Conservation (phyloP, 2,797 vertebrate genomes). For the Amphiprion clarkii region DNA sequence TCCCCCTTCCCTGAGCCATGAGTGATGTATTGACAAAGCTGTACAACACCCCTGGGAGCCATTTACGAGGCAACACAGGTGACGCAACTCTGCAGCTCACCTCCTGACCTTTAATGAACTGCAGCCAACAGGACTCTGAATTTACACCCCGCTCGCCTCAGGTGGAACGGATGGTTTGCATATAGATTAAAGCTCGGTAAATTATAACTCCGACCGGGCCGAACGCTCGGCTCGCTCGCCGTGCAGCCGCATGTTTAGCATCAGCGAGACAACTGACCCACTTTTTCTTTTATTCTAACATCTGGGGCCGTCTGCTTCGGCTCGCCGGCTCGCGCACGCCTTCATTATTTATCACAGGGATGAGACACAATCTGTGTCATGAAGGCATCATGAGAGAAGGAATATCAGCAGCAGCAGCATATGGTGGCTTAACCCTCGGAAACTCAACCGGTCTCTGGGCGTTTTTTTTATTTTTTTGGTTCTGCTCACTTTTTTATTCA, state of each 20-base stretch:
- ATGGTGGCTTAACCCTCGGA: neutral
- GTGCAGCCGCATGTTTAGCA: constrained; percentile 1
- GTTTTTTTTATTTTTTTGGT: too few species aligned
- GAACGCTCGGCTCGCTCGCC: constrained; percentile 2
- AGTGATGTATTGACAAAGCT: constrained; percentile 23
- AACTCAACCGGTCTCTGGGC: too few species aligned
- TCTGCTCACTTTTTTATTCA: too few species aligned
- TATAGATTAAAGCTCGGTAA: constrained; percentile 20
- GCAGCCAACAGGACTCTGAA: neutral
- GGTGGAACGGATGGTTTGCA: neutral
- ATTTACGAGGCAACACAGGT: constrained; percentile 22
- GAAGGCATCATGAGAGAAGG: constrained; percentile 38
- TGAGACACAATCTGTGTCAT: constrained; percentile 41
- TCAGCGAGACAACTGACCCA: constrained; percentile 70
- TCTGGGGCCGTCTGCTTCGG: constrained; percentile 65
- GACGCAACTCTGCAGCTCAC: constrained; percentile 21
- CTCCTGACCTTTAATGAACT: constrained; percentile 51
- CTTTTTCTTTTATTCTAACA: constrained; percentile 64
- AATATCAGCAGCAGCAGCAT: constrained; percentile 10
- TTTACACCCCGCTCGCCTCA: neutral
- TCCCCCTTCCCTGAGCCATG: neutral
- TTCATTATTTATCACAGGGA: constrained; percentile 53
- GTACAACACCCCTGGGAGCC: neutral
- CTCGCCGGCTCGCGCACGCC: constrained; percentile 2
- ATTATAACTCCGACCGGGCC: neutral